A percentile compares a stretch with the other conserved stretches of the same genome.
Conservation (phyloP, 2,113 vertebrate genomes). For the Gracilinanus agilis region DNA sequence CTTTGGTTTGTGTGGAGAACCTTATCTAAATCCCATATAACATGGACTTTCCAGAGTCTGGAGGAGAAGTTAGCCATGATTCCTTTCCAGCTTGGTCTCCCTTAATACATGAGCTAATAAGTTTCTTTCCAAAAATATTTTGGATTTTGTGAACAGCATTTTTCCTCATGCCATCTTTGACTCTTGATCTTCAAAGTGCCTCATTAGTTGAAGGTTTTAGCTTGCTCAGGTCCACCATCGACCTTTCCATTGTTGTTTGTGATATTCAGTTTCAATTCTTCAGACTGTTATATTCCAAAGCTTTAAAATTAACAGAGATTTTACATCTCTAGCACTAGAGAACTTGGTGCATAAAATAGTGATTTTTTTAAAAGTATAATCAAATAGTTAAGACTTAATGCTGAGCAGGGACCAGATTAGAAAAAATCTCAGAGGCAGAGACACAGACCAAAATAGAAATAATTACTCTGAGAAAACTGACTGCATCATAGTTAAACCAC, state of each 20-base stretch:
- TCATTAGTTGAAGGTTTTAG: neutral
- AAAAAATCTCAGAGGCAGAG: conserved; percentile 24
- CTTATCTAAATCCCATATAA: neutral
- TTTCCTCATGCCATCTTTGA: neutral
- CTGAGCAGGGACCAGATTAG: neutral
- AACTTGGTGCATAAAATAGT: conserved; percentile 25
- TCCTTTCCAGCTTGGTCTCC: neutral
- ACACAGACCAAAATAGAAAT: conserved; percentile 48
- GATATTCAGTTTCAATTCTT: neutral
- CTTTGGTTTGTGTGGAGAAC: neutral
- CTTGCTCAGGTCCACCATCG: neutral
- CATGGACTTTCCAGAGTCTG: neutral
- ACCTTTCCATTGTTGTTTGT: neutral
- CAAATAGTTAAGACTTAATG: conserved; percentile 44
- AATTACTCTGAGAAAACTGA: conserved; percentile 23
- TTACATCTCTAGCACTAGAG: conserved; percentile 29
- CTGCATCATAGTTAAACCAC: neutral
- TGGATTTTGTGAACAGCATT: neutral
- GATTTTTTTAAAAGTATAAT: conserved; percentile 31
- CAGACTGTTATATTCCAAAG: neutral
- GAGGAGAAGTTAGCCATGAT: no score
- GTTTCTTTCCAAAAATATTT: neutral
- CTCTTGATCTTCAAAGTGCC: neutral
- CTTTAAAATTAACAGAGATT: neutral
- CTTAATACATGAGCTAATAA: neutral